Conservation (phyloP, 2,888 invertebrate species). For the Agelastica alni region DNA sequence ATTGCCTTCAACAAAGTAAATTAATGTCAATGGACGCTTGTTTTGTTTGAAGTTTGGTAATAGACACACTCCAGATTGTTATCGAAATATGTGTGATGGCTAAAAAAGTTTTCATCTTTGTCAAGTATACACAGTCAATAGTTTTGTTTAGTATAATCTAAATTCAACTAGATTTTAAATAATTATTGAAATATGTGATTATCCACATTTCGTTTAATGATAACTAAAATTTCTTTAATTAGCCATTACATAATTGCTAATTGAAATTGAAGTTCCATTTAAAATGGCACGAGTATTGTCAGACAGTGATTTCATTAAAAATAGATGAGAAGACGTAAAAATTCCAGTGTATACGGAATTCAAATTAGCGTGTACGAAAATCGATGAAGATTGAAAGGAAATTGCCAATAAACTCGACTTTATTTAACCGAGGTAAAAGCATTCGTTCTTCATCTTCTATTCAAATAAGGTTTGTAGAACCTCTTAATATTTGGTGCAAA, state of each 20-base stretch:
- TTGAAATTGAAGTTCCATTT: slow-evolving; percentile 6
- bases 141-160: too few relatives aligned
- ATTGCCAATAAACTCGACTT: slow-evolving; percentile 38
- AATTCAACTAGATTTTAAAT: too few relatives aligned
- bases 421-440: slow-evolving; percentile 38
- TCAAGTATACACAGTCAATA: too few relatives aligned
- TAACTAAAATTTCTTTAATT: too few relatives aligned
- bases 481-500: slow-evolving; percentile 37
- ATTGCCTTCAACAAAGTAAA: neutral
- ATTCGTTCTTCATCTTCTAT: slow-evolving; percentile 36
- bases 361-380: slow-evolving; percentile 29
- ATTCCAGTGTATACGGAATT: slow-evolving; percentile 30
- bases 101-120: too few relatives aligned
- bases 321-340: slow-evolving; percentile 32
- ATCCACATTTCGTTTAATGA: too few relatives aligned
- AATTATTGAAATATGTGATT: too few relatives aligned
- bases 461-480: slow-evolving; percentile 35
- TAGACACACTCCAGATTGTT: too few relatives aligned
- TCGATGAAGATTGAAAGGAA: slow-evolving; percentile 35
- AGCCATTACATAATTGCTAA: too few relatives aligned
- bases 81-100: too few relatives aligned
- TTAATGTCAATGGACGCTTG: neutral
- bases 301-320: slow-evolving; percentile 27
- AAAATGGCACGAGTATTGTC: slow-evolving; percentile 17
- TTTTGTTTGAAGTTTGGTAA: neutral